phyloP scores from a whole-genome alignment of 2,797 vertebrate genomes.

The Coreius guichenoti region DNA sequence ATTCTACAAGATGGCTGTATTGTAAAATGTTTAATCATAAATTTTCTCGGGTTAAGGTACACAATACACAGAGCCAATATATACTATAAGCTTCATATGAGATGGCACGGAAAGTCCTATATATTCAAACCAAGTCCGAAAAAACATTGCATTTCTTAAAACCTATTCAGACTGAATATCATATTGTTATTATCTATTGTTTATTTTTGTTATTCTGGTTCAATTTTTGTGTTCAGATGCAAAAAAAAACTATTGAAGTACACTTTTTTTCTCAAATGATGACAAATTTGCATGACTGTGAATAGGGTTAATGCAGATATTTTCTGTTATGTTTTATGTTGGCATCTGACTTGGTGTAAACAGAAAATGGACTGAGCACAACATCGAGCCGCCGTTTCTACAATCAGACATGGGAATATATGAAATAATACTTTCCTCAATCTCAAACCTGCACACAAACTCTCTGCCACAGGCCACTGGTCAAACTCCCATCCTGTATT shows the following conservation, averaged over 20 bases:
- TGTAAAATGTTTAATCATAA: conserved; percentile 29
- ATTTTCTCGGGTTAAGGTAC: neutral
- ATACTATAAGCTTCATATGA: neutral
- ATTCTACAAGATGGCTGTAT: neutral
- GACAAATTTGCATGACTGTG: neutral
- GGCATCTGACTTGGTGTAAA: neutral
- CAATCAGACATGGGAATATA: conserved; percentile 14
- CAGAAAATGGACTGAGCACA: neutral
- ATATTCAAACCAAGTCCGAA: neutral
- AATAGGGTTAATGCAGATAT: neutral
- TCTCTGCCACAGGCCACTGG: conserved; percentile 75
- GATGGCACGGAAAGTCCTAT: neutral
- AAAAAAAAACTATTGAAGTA: neutral
- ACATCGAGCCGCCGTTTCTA: neutral
- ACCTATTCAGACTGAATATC: neutral
- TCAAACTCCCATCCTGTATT: conserved; percentile 73
- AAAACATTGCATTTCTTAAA: neutral
- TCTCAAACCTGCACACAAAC: conserved; percentile 41
- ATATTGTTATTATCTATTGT: neutral
- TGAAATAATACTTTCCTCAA: conserved; percentile 4
- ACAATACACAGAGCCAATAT: neutral
- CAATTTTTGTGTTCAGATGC: neutral
- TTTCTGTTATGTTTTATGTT: neutral
- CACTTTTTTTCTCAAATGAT: neutral
- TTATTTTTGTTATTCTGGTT: neutral